phyloP scores from a whole-genome alignment of 2,113 vertebrate genomes.

The Potamarius usumacintae region DNA sequence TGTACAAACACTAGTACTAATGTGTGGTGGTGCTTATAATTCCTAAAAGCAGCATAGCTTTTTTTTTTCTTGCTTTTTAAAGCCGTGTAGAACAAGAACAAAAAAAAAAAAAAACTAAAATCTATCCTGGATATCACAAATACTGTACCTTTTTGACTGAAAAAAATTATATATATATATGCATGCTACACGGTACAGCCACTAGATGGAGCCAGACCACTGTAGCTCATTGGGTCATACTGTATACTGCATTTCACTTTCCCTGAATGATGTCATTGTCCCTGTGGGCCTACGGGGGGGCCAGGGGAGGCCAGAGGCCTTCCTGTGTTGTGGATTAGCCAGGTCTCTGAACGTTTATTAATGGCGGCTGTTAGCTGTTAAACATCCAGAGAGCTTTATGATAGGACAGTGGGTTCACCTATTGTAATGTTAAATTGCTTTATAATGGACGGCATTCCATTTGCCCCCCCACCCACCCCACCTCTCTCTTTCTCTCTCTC shows the following conservation, averaged over 20 bases:
- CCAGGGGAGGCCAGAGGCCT: conserved; percentile 27
- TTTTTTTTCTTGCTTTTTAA: not conserved
- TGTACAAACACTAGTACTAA: not conserved
- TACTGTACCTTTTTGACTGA: not conserved
- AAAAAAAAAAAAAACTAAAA: not conserved
- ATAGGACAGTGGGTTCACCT: conserved; percentile 32
- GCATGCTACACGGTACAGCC: not conserved
- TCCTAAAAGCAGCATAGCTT: too few species aligned
- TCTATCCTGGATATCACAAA: not conserved
- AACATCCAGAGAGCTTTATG: conserved; percentile 31
- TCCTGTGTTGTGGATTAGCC: conserved; percentile 51
- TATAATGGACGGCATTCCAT: conserved; percentile 55
- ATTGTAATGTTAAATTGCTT: conserved; percentile 53
- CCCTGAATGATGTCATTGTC: conserved; percentile 21
- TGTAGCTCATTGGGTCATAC: not conserved
- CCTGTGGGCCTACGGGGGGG: not conserved
- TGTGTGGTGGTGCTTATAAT: not conserved
- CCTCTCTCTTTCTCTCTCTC: not conserved
- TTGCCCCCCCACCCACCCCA: conserved; percentile 18
- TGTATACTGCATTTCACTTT: not conserved
- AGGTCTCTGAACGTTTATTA: conserved; percentile 39
- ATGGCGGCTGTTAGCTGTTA: conserved; percentile 33
- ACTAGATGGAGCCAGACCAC: conserved; percentile 36
- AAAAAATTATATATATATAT: too few species aligned
- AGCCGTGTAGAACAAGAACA: not conserved